Evolutionary conservation across 2,113 vertebrate genomes (phyloP).

Genomic region (Pipra filicauda): DNA sequence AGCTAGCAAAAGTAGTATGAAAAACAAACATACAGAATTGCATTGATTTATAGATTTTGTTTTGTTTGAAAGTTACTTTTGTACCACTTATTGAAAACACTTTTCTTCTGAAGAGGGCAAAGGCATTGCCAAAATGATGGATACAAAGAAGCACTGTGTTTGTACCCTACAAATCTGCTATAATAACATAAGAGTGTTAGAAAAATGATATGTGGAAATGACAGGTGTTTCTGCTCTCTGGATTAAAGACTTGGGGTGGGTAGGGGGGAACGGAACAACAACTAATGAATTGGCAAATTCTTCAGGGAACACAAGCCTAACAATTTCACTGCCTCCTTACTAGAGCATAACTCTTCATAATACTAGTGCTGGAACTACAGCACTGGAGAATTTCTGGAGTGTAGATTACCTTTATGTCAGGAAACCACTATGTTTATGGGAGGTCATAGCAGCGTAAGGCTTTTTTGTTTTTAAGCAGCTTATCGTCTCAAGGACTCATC

Average conservation of each 20-base stretch:
- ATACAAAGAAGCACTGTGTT: conserved; percentile 9
- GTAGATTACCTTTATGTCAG: background rate
- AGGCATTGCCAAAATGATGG: conserved; percentile 14
- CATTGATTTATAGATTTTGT: background rate
- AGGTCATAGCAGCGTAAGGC: background rate
- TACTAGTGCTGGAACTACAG: background rate
- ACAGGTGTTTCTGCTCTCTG: background rate
- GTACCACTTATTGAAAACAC: background rate
- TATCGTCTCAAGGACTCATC: conserved; percentile 37
- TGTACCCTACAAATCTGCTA: background rate
- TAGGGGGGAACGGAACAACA: background rate
- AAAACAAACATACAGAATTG: background rate
- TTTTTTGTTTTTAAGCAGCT: conserved; percentile 33
- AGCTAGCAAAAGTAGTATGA: background rate
- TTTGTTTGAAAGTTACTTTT: conserved; percentile 8
- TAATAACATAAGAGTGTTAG: background rate
- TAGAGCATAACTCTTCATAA: background rate
- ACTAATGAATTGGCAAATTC: background rate
- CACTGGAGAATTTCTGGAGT: background rate
- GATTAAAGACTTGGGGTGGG: background rate
- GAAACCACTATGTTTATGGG: conserved; percentile 31
- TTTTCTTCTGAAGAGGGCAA: conserved; percentile 5
- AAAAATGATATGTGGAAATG: background rate
- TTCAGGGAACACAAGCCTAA: conserved; percentile 19
- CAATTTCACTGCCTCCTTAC: conserved; percentile 11